Conservation (phyloP, 2,113 vertebrate species). For the Gila orcuttii region DNA sequence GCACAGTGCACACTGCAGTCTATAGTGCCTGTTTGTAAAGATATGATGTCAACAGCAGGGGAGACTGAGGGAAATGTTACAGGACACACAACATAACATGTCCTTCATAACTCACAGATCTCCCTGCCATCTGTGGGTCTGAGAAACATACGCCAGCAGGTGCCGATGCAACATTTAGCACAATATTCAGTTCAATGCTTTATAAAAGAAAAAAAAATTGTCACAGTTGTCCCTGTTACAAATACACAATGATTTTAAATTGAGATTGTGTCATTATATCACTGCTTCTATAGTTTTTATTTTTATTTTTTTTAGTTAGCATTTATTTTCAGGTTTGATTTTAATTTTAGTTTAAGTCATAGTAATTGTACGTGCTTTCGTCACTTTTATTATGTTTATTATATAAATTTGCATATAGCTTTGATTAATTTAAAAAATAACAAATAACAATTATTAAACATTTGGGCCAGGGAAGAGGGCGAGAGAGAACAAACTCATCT, state of each 20-base stretch:
- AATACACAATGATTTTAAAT: not conserved
- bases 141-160: not conserved
- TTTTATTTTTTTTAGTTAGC: too few relatives aligned
- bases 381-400: not conserved
- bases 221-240: not conserved
- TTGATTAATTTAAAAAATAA: too few relatives aligned
- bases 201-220: not conserved
- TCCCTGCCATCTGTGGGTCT: slow-evolving; percentile 4
- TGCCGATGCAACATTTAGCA: not conserved
- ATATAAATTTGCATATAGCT: not conserved
- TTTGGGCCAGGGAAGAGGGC: too few relatives aligned
- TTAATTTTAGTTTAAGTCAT: too few relatives aligned
- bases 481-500: too few relatives aligned
- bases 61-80: not conserved
- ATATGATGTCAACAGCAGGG: slow-evolving; percentile 1
- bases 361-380: too few relatives aligned
- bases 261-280: not conserved
- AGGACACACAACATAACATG: not conserved
- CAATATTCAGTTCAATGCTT: not conserved
- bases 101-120: not conserved
- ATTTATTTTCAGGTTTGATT: too few relatives aligned
- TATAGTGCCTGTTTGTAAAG: not conserved
- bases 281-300: too few relatives aligned
- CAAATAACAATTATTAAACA: too few relatives aligned
- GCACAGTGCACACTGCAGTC: not conserved